phyloP scores from a whole-genome alignment of 2,113 vertebrate species.

The Camelus bactrianus region DNA sequence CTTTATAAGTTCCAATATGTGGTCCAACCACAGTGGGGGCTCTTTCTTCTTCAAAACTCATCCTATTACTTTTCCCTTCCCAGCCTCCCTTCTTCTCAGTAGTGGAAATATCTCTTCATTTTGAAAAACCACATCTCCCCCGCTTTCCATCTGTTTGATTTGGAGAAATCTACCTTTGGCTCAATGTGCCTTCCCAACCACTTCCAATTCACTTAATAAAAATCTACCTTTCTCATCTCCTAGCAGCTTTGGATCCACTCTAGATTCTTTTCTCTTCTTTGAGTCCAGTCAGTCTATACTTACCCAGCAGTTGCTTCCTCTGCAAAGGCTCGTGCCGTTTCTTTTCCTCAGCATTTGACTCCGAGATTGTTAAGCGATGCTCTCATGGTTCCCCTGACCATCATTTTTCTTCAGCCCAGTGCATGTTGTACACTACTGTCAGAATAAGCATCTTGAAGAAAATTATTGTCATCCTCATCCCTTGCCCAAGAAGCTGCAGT shows the following conservation, averaged over 20 bases:
- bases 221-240: background rate
- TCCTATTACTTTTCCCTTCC: background rate
- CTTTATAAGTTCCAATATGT: background rate
- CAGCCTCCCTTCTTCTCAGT: background rate
- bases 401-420: background rate
- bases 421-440: background rate
- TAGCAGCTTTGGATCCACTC: background rate
- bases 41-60: background rate
- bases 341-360: background rate
- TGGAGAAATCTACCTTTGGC: background rate
- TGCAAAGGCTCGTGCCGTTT: background rate
- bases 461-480: accelerated
- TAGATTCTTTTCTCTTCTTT: background rate
- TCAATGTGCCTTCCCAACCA: background rate
- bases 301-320: background rate
- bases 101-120: background rate
- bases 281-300: background rate
- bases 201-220: background rate
- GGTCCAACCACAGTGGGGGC: background rate
- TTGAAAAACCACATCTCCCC: background rate
- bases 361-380: no score
- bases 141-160: background rate
- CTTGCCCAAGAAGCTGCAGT: background rate
- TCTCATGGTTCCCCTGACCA: background rate
- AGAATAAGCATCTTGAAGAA: background rate